Evolutionary conservation across 2,113 vertebrate genomes (phyloP).

Genomic region (Noctilio leporinus): DNA sequence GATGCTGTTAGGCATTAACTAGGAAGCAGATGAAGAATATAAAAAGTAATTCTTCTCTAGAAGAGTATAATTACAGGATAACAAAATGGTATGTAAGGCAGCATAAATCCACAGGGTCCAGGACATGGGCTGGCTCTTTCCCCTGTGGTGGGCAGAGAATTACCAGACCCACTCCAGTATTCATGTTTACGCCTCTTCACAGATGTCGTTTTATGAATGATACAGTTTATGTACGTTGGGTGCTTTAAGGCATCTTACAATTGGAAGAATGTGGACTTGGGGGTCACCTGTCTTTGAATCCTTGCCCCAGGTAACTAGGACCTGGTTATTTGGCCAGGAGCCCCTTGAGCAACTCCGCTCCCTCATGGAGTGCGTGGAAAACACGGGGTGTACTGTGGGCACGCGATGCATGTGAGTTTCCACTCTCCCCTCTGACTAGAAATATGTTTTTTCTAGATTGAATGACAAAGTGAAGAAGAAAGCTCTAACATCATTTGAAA

Average conservation of each 20-base stretch:
- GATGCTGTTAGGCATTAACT: background rate
- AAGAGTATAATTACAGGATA: background rate
- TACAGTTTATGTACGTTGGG: background rate
- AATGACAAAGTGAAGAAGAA: slow-evolving; percentile 94
- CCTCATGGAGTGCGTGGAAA: background rate
- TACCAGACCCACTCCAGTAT: background rate
- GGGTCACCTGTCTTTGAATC: background rate
- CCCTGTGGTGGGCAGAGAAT: background rate
- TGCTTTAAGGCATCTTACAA: background rate
- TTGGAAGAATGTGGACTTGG: background rate
- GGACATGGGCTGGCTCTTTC: background rate
- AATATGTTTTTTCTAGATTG: slow-evolving; percentile 78
- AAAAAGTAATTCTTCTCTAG: background rate
- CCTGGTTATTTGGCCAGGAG: background rate
- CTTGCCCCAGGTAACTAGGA: background rate
- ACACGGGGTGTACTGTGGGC: background rate
- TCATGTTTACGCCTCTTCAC: background rate
- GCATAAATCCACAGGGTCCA: background rate
- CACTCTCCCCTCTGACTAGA: slow-evolving; percentile 4
- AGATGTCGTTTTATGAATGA: background rate
- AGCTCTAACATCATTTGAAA: slow-evolving; percentile 89
- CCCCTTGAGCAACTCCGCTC: background rate
- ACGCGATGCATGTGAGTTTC: background rate
- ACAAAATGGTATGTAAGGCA: background rate
- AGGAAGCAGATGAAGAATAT: background rate